Percentiles rank a stretch among this genome's conserved stretches.
These are phyloP conservation scores for Ostrea edulis DNA, from an alignment of 1,140 invertebrate genomes.

Conservation along the genomic window DNA sequence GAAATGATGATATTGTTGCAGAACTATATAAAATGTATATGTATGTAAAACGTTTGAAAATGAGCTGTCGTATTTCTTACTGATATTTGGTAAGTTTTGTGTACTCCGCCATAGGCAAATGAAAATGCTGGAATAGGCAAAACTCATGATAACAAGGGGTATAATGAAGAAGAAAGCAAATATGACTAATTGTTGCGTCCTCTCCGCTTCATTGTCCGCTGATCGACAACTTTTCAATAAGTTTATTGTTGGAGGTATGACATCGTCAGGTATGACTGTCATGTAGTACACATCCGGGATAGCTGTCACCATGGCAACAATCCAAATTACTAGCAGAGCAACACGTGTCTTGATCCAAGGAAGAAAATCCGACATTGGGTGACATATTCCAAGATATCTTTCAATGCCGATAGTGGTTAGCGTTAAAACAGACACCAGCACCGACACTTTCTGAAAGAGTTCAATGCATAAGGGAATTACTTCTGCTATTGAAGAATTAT, in stretches of 20 bases:
- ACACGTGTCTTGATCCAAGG: constrained; percentile 87
- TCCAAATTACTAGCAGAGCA: constrained; percentile 89
- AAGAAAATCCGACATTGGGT: constrained; percentile 87
- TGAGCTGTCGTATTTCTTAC: neutral
- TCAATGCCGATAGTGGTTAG: constrained; percentile 94
- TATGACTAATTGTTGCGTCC: constrained; percentile 85
- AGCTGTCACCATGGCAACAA: constrained; percentile 73
- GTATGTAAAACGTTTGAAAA: too few species aligned
- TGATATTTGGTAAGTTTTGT: constrained; percentile 40
- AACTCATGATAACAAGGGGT: constrained; percentile 90
- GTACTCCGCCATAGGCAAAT: constrained; percentile 87
- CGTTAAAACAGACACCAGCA: constrained; percentile 93
- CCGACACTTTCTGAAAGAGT: constrained; percentile 88
- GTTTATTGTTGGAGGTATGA: constrained; percentile 37
- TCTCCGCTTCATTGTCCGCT: constrained; percentile 66
- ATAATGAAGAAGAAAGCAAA: constrained; percentile 87
- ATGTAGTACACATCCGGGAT: constrained; percentile 52
- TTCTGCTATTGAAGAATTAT: neutral
- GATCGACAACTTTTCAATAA: constrained; percentile 47
- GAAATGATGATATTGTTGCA: too few species aligned
- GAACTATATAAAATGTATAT: too few species aligned
- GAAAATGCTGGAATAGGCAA: constrained; percentile 91
- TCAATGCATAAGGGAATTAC: neutral
- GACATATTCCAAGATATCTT: constrained; percentile 95
- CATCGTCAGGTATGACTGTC: constrained; percentile 51